phyloP scores from a whole-genome alignment of 92 coral and sea anemone species.

The Zoanthus gigantus region DNA sequence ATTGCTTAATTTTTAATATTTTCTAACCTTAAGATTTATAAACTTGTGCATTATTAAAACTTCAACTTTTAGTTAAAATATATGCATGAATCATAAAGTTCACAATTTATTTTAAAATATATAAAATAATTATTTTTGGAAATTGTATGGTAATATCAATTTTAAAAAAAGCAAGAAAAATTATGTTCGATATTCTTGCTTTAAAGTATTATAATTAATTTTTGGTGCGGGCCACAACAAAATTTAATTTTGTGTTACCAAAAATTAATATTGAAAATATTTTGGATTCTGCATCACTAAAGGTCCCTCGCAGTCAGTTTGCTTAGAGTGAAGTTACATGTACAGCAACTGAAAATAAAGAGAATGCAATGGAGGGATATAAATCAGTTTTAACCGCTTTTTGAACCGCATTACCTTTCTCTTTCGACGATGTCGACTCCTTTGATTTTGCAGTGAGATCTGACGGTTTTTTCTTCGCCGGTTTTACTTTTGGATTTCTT shows the following conservation, averaged over 20 bases:
- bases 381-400: neutral
- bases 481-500: slow-evolving; percentile 36
- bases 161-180: neutral
- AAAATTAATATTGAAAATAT: neutral
- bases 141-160: neutral
- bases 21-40: no score
- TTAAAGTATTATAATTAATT: neutral
- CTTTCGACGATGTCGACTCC: slow-evolving; percentile 41
- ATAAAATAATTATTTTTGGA: no score
- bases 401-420: neutral
- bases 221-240: neutral
- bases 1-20: no score
- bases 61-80: no score
- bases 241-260: neutral
- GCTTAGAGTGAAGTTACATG: neutral
- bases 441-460: slow-evolving; percentile 11
- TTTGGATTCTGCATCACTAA: neutral
- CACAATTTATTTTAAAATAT: no score
- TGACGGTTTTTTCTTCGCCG: slow-evolving; percentile 38
- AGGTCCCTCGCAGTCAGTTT: neutral
- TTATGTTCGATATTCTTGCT: neutral
- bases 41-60: no score
- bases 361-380: neutral
- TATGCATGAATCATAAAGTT: no score
- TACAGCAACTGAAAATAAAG: no score